These are phyloP conservation scores for Apaloderma vittatum DNA, from an alignment of 2,113 vertebrate genomes.

Conservation along the genomic window DNA sequence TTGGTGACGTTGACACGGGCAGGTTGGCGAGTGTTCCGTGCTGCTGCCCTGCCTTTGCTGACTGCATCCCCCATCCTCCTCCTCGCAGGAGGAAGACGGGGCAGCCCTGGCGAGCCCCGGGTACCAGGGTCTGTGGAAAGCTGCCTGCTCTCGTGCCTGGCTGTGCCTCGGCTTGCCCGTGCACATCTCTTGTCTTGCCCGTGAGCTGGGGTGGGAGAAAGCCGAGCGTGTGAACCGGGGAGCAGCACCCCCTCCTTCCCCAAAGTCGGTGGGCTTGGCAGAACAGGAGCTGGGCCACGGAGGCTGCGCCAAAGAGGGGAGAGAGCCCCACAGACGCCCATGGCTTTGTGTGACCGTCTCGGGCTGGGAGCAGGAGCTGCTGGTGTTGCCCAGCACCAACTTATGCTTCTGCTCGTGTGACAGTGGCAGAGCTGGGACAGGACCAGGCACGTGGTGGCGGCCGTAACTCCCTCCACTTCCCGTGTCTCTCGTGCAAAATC, in stretches of 20 bases:
- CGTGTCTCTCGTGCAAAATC: neutral
- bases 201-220: neutral
- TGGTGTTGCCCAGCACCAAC: neutral
- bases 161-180: rapidly evolving
- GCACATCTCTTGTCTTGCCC: rapidly evolving
- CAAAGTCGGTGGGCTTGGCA: neutral
- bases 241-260: neutral
- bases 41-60: neutral
- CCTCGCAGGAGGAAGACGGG: rapidly evolving
- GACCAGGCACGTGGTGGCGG: rapidly evolving
- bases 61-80: neutral
- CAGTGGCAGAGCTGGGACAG: neutral
- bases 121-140: rapidly evolving
- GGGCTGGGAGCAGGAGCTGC: neutral
- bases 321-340: neutral
- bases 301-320: rapidly evolving
- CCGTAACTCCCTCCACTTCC: neutral
- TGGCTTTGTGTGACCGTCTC: neutral
- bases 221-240: rapidly evolving
- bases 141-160: neutral
- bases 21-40: neutral
- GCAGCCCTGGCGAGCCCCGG: rapidly evolving
- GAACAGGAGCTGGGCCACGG: rapidly evolving
- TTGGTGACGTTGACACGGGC: neutral
- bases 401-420: neutral